phyloP scores from a whole-genome alignment of 2,888 invertebrate genomes.

The Pristionchus entomophagus region DNA sequence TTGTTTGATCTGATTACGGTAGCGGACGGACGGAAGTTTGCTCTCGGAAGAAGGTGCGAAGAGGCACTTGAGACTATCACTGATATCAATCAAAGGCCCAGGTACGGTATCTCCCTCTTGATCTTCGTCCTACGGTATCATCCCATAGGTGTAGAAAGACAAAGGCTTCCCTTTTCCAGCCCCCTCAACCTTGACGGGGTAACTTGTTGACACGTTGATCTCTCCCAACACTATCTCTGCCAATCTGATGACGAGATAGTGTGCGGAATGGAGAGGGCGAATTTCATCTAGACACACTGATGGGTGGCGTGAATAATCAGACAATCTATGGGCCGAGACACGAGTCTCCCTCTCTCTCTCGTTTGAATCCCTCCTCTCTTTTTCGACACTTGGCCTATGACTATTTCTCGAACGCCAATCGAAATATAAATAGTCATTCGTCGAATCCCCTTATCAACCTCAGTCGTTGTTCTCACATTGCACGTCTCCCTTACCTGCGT shows the following conservation, averaged over 20 bases:
- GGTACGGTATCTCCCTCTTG: neutral
- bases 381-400: no score
- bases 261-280: neutral
- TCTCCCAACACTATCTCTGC: neutral
- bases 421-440: no score
- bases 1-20: slow-evolving; percentile 30
- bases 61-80: slow-evolving; percentile 26
- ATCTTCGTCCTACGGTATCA: no score
- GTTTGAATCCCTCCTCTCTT: neutral
- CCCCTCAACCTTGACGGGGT: slow-evolving; percentile 15
- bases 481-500: no score
- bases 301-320: slow-evolving; percentile 34
- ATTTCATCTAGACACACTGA: neutral
- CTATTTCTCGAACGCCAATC: no score
- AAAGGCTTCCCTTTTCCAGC: slow-evolving; percentile 2
- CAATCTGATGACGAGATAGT: neutral
- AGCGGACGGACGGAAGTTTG: neutral
- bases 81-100: neutral
- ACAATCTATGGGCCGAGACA: neutral
- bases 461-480: no score
- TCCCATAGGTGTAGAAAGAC: neutral
- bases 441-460: no score
- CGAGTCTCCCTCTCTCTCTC: neutral
- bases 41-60: slow-evolving; percentile 1
- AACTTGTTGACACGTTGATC: slow-evolving; percentile 29